A percentile compares a stretch with the other conserved stretches of the same genome.
Conservation (phyloP, 1,140 invertebrate genomes). For the Pseudomyrmex dendroicus region DNA sequence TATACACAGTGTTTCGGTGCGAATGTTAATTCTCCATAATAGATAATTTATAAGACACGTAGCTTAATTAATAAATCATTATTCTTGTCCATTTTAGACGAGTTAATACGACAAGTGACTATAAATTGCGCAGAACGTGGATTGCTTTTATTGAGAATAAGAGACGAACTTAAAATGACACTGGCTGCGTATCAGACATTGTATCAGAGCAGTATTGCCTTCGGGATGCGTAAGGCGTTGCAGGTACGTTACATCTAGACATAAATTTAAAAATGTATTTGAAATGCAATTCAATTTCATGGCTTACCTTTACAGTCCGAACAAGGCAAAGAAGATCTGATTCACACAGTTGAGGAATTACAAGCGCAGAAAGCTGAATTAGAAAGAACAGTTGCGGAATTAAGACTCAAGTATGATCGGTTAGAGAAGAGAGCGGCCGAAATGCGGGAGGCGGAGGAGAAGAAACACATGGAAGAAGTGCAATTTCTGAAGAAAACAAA, state of each 20-base stretch:
- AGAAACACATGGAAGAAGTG: slow-evolving; percentile 96
- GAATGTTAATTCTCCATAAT: no score
- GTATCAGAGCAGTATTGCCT: slow-evolving; percentile 98
- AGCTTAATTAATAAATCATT: not conserved
- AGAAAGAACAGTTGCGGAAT: slow-evolving; percentile 92
- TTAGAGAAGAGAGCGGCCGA: slow-evolving; percentile 94
- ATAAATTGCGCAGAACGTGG: slow-evolving; percentile 99
- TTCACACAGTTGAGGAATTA: slow-evolving; percentile 86
- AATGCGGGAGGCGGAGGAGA: slow-evolving; percentile 93
- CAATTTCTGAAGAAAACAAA: slow-evolving; percentile 97
- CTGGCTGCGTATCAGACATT: slow-evolving; percentile 97
- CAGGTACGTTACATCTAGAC: slow-evolving; percentile 85
- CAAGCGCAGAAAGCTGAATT: slow-evolving; percentile 90
- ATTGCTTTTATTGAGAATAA: slow-evolving; percentile 94
- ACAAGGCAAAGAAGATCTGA: slow-evolving; percentile 90
- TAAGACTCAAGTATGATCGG: slow-evolving; percentile 94
- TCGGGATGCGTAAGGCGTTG: slow-evolving; percentile 98
- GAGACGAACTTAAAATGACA: slow-evolving; percentile 98
- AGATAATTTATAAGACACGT: no score
- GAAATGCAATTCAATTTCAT: not conserved
- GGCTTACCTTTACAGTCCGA: slow-evolving; percentile 82
- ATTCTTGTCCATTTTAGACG: slow-evolving; percentile 87
- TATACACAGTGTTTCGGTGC: slow-evolving; percentile 98
- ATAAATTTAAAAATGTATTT: not conserved
- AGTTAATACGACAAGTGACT: slow-evolving; percentile 97